A percentile compares a stretch with the other conserved stretches of the same genome.
Conservation (phyloP, 2,797 vertebrate species). For the Peromyscus eremicus region DNA sequence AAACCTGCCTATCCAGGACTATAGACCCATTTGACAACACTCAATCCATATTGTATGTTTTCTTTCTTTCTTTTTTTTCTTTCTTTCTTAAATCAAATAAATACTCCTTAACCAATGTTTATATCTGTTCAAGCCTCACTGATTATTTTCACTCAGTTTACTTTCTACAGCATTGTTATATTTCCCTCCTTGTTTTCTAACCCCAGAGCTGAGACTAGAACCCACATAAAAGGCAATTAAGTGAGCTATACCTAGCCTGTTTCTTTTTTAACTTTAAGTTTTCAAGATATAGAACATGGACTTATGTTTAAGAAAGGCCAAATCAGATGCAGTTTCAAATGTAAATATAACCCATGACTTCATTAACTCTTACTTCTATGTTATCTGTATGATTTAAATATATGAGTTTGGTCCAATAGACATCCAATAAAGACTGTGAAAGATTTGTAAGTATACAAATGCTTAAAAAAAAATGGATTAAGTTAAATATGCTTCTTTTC, state of each 20-base stretch:
- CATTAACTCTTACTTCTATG: neutral
- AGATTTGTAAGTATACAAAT: neutral
- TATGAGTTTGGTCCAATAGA: neutral
- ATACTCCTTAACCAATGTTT: neutral
- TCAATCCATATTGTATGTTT: neutral
- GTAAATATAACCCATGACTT: neutral
- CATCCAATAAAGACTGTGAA: neutral
- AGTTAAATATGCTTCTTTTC: neutral
- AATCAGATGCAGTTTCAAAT: neutral
- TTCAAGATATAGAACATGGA: neutral
- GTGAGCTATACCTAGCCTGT: neutral
- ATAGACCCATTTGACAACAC: neutral
- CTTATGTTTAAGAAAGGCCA: neutral
- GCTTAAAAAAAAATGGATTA: neutral
- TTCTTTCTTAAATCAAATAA: slow-evolving; percentile 5
- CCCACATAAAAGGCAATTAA: neutral
- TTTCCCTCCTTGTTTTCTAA: neutral
- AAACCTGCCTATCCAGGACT: neutral
- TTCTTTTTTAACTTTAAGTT: neutral
- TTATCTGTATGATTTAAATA: slow-evolving; percentile 28
- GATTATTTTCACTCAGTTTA: slow-evolving; percentile 11
- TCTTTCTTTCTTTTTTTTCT: slow-evolving; percentile 19
- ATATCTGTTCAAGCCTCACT: neutral
- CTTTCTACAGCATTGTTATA: neutral
- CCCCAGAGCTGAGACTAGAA: neutral